Base-by-base conservation (phyloP, 2,797 vertebrate genomes). In the Tolypeutes matacus region DNA sequence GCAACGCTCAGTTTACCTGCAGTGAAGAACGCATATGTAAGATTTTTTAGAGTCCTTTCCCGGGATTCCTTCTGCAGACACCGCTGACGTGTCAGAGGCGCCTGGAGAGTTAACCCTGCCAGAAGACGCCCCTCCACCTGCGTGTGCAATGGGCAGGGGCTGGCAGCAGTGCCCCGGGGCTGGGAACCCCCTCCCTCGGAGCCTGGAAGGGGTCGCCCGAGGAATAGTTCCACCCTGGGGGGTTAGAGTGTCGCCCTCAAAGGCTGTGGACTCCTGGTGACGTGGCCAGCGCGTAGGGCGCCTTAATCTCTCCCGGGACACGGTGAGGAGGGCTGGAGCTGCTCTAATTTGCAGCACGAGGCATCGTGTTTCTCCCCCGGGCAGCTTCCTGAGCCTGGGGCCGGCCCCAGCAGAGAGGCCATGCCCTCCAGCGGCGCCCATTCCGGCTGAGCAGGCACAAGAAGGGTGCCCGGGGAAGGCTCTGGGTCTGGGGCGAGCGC, bases 241-340 rank as follows among this genome's bases (percentile, higher is more conserved):
- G 34, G 0, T 46, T 58, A 12, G 13, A 42, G 31, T 17, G 34
- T 88, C 88, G 75, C 42, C 89, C 82, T 60, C 14, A 76, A 80
- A 91, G 86, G 80, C 7, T 76, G 72, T 58, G 67, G 94, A 85
- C 3, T 85, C 87, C 36, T 56, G n/a, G 51, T 34, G 84, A 91
- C n/a, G 80, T 53, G 14, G n/a, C 80, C 69, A 46, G 94, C 4
- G 1, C 83, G 77, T 69, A 81, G 14, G 11, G 4, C 75, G 5
- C 62, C 56, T 60, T 75, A 76, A 89, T 76, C 69, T 75, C 23
- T 94, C 76, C 60, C 14, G 13, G 64, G 83, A 83, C 39, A 53
- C 46, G 15, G 34, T 67, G 18, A 93, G 58, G 31, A 93, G 11
- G 46, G 94, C 56, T 34, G 87, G 76, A n/a, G n/a, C 81, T 84